Evolutionary conservation across 1,140 invertebrate genomes (phyloP), one percentile per base, ranked within the genome.

Genomic region (Limonius californicus): DNA sequence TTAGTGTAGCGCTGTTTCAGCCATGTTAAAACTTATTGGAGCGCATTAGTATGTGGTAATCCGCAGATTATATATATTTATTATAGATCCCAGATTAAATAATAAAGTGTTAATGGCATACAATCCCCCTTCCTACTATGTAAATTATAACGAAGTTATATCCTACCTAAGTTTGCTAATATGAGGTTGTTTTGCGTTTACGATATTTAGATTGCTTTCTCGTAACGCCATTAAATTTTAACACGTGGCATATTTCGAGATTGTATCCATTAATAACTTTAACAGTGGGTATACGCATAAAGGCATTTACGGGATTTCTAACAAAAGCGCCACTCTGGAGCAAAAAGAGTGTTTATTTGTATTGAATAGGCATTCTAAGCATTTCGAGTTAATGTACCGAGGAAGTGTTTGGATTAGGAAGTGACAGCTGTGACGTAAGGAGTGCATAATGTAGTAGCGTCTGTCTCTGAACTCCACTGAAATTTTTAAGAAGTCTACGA

Each of bases 141-240:
- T n/a, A 39, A 39, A 39, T 39, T 39, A 39, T 39, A 39, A 39
- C 35, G n/a, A 39, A 39, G 35, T 39, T 39, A 39, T 39, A 39
- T 39, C 35, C 11, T 14, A 12, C 35, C 35, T 12, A 39, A 2
- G 3, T 39, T 12, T 39, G n/a, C 35, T 39, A 39, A 39, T 39
- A 11, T 39, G 7, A 39, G 35, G n/a, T 39, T 2, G 35, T 39
- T 39, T 39, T 39, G 35, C 35, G 35, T 39, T 39, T 12, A 39
- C 35, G 35, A 39, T 39, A 39, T 39, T 39, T 39, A 39, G 35
- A 39, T 39, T 39, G 35, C 8, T n/a, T 39, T n/a, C 35, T 2
- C 35, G 7, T 11, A 39, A 39, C 35, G 35, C 35, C 11, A 39
- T 39, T 39, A 39, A 39, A 39, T 39, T 39, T 39, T 39, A 39